These are phyloP conservation scores for Agrotis ipsilon DNA, from an alignment of 2,888 invertebrate species.

Conservation along the genomic window DNA sequence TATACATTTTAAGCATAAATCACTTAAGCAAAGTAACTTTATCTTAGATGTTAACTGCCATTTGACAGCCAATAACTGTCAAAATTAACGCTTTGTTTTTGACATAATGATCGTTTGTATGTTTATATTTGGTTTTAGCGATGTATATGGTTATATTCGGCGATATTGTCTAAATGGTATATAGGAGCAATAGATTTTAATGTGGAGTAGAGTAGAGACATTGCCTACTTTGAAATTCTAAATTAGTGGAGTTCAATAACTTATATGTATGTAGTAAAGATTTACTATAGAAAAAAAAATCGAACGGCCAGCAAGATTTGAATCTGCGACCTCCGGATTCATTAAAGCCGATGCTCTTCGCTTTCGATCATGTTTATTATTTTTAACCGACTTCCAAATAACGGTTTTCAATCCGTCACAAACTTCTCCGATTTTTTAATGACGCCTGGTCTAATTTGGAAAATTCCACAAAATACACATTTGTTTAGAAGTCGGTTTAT, in stretches of 20 bases:
- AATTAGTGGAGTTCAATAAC: background rate
- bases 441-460: too few relatives aligned
- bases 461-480: too few relatives aligned
- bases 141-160: constrained; percentile 19
- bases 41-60: constrained; percentile 40
- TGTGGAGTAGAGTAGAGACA: background rate
- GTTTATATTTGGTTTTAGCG: constrained; percentile 16
- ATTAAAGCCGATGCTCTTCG: too few relatives aligned
- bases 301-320: too few relatives aligned
- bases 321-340: too few relatives aligned
- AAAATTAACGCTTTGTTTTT: constrained; percentile 40
- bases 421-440: too few relatives aligned
- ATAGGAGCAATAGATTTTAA: background rate
- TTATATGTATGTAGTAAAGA: too few relatives aligned
- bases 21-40: constrained; percentile 31
- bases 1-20: constrained; percentile 43
- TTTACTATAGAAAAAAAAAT: background rate
- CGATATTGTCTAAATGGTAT: constrained; percentile 11
- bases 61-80: constrained; percentile 56
- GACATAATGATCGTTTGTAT: constrained; percentile 54
- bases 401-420: too few relatives aligned
- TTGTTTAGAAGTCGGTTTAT: too few relatives aligned
- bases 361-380: too few relatives aligned
- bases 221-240: background rate
- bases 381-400: too few relatives aligned